Percentiles rank a stretch among this genome's conserved stretches.
Conservation (phyloP, 2,797 vertebrate species). For the Argentina silus region DNA sequence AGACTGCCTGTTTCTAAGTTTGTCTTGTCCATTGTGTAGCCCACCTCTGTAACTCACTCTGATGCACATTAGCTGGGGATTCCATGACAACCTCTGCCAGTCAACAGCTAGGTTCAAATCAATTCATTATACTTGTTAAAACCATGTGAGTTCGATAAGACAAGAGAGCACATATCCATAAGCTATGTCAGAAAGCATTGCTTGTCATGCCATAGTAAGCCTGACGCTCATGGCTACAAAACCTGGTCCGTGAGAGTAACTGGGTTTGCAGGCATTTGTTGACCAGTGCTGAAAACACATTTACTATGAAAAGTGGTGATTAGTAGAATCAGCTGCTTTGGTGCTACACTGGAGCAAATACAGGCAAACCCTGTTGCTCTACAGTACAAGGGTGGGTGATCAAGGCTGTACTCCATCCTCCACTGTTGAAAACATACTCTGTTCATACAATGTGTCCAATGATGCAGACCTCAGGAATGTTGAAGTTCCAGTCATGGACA, state of each 20-base stretch:
- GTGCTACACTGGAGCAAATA: too few relatives aligned
- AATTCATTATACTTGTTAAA: neutral
- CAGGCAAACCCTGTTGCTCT: too few relatives aligned
- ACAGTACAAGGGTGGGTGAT: too few relatives aligned
- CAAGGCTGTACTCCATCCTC: too few relatives aligned
- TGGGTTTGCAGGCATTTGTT: neutral
- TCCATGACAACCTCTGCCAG: neutral
- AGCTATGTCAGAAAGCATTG: neutral
- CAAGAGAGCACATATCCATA: neutral
- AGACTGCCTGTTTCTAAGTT: neutral
- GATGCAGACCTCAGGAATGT: too few relatives aligned
- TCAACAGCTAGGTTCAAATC: neutral
- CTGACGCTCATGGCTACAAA: neutral
- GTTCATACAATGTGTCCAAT: too few relatives aligned
- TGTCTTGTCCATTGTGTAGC: neutral
- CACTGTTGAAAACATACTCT: too few relatives aligned
- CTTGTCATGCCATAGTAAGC: neutral
- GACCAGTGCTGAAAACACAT: too few relatives aligned
- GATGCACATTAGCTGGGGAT: neutral
- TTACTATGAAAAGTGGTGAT: too few relatives aligned
- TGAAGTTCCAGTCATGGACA: too few relatives aligned
- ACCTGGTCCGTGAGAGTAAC: neutral
- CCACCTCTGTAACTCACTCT: constrained; percentile 3
- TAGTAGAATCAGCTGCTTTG: too few relatives aligned
- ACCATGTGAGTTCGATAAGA: neutral